Evolutionary conservation across 1,140 invertebrate genomes (phyloP), one percentile per base, ranked within the genome.

Genomic region (Pygmarrhopalites habei): DNA sequence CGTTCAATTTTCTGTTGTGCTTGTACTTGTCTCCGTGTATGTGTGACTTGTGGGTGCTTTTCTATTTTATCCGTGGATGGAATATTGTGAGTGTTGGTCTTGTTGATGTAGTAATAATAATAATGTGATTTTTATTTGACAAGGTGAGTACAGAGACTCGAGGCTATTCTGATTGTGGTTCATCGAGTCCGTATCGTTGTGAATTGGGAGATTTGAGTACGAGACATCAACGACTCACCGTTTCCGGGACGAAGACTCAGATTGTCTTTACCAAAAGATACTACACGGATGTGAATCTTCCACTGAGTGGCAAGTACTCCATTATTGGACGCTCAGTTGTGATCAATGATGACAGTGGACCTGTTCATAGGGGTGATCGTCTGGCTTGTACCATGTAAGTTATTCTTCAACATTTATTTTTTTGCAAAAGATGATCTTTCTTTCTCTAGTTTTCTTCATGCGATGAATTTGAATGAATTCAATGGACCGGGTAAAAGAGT

Each of bases 331-430:
- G 85, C 72, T 91, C 92, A 19, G 74, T 98, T 30, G 88, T 95
- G 0, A 84, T 96, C 44, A 91, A 90, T 70, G 91, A 92, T 75
- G 90, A 93, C 72, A 80, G 86, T 73, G 88, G 89, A 2, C 91
- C 91, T 1, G 84, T 86, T 65, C 89, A 90, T 0, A 79, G 92
- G 63, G 91, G 90, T 14, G 87, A 92, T 74, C 77, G 92, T 68
- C 78, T 96, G 71, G 90, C 90, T 0, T 97, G 93, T 77, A 86
- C 89, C 19, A 82, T 83, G 89, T 91, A 78, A 82, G 73, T 73
- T 43, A 53, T 32, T 30, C 19, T n/a, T 25, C 30, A 23, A 66
- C 15, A 12, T 52, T 26, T 52, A 21, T 14, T 26, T 26, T 29
- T 7, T 52, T 25, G 5, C 10, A 4, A 26, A 52, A 23, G 28